Percentiles rank a stretch among this genome's conserved stretches.
These are phyloP conservation scores for Schizothorax lantsangensis DNA, from an alignment of 2,797 vertebrate genomes.

Conservation along the genomic window DNA sequence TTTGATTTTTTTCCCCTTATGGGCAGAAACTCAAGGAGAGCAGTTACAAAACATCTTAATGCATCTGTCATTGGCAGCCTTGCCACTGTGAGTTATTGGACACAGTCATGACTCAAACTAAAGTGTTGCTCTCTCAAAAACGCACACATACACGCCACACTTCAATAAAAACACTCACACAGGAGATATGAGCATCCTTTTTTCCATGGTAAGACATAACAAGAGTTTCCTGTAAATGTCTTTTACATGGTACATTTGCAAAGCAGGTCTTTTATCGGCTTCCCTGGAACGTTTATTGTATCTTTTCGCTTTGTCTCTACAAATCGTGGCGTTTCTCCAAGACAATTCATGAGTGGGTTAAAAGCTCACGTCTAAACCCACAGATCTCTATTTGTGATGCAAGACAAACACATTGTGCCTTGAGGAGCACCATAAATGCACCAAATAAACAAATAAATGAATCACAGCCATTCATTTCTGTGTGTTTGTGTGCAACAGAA, in stretches of 20 bases:
- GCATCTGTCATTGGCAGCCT: conserved; percentile 48
- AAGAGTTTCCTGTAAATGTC: conserved; percentile 62
- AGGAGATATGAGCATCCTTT: conserved; percentile 65
- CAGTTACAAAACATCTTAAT: conserved; percentile 46
- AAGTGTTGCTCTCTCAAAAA: conserved; percentile 56
- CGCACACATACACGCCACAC: conserved; percentile 38
- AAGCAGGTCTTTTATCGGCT: conserved; percentile 49
- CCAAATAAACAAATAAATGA: conserved; percentile 54
- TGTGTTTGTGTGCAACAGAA: conserved; percentile 19
- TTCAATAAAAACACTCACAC: conserved; percentile 60
- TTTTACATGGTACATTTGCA: conserved; percentile 58
- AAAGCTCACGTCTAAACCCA: conserved; percentile 60
- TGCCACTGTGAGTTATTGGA: conserved; percentile 62
- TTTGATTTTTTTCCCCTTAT: neutral
- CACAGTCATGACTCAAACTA: conserved; percentile 63
- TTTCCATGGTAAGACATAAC: conserved; percentile 55
- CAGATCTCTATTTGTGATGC: conserved; percentile 36
- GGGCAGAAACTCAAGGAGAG: conserved; percentile 13
- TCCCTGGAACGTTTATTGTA: conserved; percentile 49
- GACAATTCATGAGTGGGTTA: conserved; percentile 51
- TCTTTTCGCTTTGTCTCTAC: conserved; percentile 43
- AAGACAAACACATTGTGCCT: conserved; percentile 13
- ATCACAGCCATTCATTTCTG: conserved; percentile 52
- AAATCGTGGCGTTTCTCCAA: conserved; percentile 55
- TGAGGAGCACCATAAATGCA: conserved; percentile 44